Conservation (phyloP, 2,113 vertebrate genomes). For the Plestiodon gilberti region DNA sequence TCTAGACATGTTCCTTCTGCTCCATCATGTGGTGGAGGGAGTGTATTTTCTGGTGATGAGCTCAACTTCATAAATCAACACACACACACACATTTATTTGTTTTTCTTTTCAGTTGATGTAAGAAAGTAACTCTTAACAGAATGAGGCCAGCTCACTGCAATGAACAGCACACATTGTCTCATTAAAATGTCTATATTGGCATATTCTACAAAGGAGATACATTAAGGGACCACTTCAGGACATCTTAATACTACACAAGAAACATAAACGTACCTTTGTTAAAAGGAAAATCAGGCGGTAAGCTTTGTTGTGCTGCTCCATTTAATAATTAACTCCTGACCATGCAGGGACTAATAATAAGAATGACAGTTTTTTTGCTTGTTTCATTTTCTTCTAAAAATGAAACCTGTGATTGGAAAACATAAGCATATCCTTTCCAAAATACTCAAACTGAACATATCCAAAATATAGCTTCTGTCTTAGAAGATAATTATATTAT, state of each 20-base stretch:
- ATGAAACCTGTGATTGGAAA: constrained; percentile 61
- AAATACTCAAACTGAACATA: no score
- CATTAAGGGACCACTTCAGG: constrained; percentile 1
- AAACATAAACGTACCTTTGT: not conserved
- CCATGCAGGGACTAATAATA: constrained; percentile 34
- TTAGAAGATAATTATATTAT: constrained; percentile 45
- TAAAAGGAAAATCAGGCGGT: constrained; percentile 3
- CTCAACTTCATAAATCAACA: constrained; percentile 33
- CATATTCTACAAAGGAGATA: constrained; percentile 6
- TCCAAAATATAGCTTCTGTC: not conserved
- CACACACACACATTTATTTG: constrained; percentile 11
- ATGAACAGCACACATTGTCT: constrained; percentile 1
- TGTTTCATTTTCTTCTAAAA: constrained; percentile 70
- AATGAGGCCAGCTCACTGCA: not conserved
- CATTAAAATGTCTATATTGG: not conserved
- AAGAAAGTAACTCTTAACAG: constrained; percentile 12
- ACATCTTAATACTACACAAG: not conserved
- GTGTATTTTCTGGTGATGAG: constrained; percentile 38
- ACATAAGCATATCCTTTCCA: constrained; percentile 59
- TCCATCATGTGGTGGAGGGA: constrained; percentile 17
- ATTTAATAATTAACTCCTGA: not conserved
- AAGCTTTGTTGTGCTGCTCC: not conserved
- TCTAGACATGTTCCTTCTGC: constrained; percentile 39
- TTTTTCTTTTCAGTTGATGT: not conserved
- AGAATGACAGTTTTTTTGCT: constrained; percentile 37